phyloP scores from a whole-genome alignment of 2,888 invertebrate species.

The Drosophila austrosaltans region DNA sequence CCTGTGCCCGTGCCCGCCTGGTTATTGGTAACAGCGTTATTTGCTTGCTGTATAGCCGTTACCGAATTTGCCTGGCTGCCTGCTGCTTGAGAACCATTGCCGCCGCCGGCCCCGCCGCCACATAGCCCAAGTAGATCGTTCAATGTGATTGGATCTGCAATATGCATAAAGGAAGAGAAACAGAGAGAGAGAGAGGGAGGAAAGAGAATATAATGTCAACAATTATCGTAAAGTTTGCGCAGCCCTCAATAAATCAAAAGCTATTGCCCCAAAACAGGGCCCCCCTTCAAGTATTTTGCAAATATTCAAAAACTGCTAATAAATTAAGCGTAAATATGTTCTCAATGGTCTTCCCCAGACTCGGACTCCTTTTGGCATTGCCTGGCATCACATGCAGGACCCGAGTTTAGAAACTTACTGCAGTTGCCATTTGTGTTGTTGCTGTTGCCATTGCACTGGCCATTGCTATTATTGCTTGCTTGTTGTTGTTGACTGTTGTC shows the following conservation, averaged over 20 bases:
- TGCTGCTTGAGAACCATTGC: constrained; percentile 39
- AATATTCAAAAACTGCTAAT: constrained; percentile 76
- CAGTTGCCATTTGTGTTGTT: constrained; percentile 61
- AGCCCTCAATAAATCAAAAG: constrained; percentile 77
- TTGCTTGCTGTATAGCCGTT: constrained; percentile 16
- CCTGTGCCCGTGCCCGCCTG: constrained; percentile 19
- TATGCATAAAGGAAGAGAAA: constrained; percentile 23
- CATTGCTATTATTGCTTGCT: constrained; percentile 23
- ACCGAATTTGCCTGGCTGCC: constrained; percentile 21
- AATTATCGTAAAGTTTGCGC: constrained; percentile 60
- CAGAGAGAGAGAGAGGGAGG: no score
- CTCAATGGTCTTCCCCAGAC: constrained; percentile 18
- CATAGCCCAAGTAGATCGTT: constrained; percentile 81
- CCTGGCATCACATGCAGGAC: constrained; percentile 19
- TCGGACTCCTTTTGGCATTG: constrained; percentile 37
- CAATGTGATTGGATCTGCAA: constrained; percentile 80
- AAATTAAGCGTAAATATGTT: constrained; percentile 75
- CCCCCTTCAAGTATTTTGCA: constrained; percentile 73
- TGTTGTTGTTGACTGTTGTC: constrained; percentile 45
- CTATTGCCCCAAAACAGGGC: constrained; percentile 48
- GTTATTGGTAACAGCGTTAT: constrained; percentile 11
- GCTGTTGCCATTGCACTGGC: constrained; percentile 17
- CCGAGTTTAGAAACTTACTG: constrained; percentile 56
- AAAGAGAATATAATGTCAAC: constrained; percentile 50
- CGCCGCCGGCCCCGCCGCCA: constrained; percentile 46